phyloP scores from a whole-genome alignment of 1,140 invertebrate species.

The Drosophila asahinai region DNA sequence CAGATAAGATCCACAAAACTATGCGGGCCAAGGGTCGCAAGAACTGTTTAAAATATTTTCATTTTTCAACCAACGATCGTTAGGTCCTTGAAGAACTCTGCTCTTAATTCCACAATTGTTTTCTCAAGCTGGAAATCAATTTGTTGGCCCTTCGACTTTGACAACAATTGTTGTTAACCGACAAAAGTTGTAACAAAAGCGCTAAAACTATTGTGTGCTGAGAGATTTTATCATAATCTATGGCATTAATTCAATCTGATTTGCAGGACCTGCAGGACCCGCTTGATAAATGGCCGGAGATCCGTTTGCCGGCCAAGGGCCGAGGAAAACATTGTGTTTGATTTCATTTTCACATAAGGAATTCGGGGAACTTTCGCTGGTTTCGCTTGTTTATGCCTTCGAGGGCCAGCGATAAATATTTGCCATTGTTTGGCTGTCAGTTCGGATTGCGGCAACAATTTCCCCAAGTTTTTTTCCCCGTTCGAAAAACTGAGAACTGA shows the following conservation, averaged over 20 bases:
- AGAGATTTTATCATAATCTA: constrained; percentile 22
- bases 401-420: constrained; percentile 37
- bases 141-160: not conserved
- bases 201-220: not conserved
- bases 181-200: not conserved
- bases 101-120: not conserved
- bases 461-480: not conserved
- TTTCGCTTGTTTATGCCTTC: constrained; percentile 35
- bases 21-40: not conserved
- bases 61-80: not conserved
- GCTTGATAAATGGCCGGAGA: constrained; percentile 28
- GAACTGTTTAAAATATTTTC: constrained; percentile 15
- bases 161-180: no score
- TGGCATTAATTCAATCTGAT: constrained; percentile 11
- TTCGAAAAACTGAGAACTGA: not conserved
- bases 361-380: constrained; percentile 13
- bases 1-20: constrained; percentile 11
- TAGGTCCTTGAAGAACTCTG: not conserved
- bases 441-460: constrained; percentile 7
- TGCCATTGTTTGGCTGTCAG: constrained; percentile 36
- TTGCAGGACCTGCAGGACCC: constrained; percentile 2
- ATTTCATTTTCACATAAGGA: constrained; percentile 18
- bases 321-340: constrained; percentile 16
- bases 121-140: constrained; percentile 2
- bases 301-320: constrained; percentile 4